Conservation (phyloP, 1,140 invertebrate species). For the Zaprionus ghesquierei region DNA sequence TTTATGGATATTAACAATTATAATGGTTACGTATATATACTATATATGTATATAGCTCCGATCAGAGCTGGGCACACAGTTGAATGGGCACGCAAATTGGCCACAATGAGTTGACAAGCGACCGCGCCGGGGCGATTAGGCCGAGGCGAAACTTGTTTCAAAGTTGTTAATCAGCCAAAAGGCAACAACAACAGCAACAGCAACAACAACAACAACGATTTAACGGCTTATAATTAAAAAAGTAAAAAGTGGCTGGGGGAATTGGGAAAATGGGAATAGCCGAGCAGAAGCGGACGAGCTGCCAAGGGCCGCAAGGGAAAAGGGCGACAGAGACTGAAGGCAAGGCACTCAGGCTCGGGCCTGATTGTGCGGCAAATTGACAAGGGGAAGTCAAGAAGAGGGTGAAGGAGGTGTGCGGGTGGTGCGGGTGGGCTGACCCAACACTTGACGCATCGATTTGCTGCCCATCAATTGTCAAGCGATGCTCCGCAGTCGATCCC, state of each 20-base stretch:
- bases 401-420: not conserved
- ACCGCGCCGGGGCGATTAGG: not conserved
- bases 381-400: constrained; percentile 13
- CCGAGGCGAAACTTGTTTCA: not conserved
- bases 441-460: constrained; percentile 54
- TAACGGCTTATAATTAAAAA: constrained; percentile 46
- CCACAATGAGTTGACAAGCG: constrained; percentile 19
- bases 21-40: not conserved
- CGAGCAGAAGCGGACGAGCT: not conserved
- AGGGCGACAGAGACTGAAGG: not conserved
- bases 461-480: constrained; percentile 29
- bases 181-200: not conserved
- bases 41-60: not conserved
- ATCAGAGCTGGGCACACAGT: not conserved
- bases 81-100: constrained; percentile 20
- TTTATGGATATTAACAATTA: constrained; percentile 33
- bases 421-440: not conserved
- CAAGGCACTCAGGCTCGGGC: constrained; percentile 17
- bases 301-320: not conserved
- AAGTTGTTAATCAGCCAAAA: constrained; percentile 56
- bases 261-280: not conserved
- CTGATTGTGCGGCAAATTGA: constrained; percentile 50
- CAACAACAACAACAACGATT: constrained; percentile 13
- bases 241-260: not conserved
- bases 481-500: not conserved